Evolutionary conservation across 2,797 vertebrate genomes (phyloP).

Genomic region (Macropus fuliginosus): DNA sequence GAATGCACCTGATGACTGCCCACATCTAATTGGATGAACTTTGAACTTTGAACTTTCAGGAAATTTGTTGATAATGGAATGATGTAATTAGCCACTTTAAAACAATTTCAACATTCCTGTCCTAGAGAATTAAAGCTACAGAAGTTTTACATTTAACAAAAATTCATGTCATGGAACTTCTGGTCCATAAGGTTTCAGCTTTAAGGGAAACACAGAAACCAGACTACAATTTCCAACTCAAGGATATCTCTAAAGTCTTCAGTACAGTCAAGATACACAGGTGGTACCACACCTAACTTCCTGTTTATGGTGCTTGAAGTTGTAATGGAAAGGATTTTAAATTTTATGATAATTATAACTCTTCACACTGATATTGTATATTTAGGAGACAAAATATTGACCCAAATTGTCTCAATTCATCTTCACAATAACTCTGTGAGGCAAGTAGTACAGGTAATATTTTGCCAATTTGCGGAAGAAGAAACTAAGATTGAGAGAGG

Average conservation of each 20-base stretch:
- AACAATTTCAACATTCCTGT: not conserved
- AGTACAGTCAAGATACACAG: not conserved
- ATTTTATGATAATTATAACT: not conserved
- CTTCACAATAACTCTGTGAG: not conserved
- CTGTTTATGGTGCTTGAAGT: not conserved
- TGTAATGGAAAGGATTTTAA: constrained; percentile 12
- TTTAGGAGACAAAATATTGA: not conserved
- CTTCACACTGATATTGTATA: not conserved
- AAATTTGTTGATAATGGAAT: not conserved
- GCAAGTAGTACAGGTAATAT: not conserved
- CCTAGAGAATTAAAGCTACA: not conserved
- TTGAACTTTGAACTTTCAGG: not conserved
- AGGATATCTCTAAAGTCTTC: not conserved
- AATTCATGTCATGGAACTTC: not conserved
- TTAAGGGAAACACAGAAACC: constrained; percentile 7
- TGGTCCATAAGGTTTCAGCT: not conserved
- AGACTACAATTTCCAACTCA: constrained; percentile 1
- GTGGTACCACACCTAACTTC: not conserved
- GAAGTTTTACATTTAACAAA: constrained; percentile 29
- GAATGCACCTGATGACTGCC: not conserved
- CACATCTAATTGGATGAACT: too few relatives aligned
- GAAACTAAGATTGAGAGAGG: not conserved
- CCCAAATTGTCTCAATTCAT: not conserved
- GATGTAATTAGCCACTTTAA: not conserved
- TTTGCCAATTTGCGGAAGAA: not conserved